Evolutionary conservation across 2,888 invertebrate genomes (phyloP), one percentile per base, ranked within the genome.

Genomic region (Leptothorax acervorum): DNA sequence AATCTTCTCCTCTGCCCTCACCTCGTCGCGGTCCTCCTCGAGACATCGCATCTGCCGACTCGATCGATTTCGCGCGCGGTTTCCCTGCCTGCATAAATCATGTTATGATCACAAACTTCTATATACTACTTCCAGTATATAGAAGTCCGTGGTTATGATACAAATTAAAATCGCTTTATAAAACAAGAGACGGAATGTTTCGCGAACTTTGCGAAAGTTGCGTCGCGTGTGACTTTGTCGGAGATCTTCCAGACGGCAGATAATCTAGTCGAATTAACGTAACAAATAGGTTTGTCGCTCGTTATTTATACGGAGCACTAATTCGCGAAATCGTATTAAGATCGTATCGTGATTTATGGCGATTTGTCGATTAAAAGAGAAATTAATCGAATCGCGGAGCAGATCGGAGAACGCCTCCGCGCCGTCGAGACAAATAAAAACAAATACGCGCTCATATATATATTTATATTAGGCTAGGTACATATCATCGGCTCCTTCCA

Each of bases 401-500:
- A 39, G 42, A 63, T 63, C 51, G 63, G 63, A 65, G 51, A 75
- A 75, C 42, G 75, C 42, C n/a, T 60, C 35, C 53, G 74, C 82
- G 74, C 51, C 15, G 31, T 62, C 79, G 66, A 57, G 23, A 48
- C n/a, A 62, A 60, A 3, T 71, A 18, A 79, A 60, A 82, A n/a
- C n/a, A n/a, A n/a, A 15, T 51, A 73, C 71, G 45, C 70, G 65
- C 60, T 70, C 53, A 63, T 12, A 75, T 86, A 86, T 48, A 74
- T 85, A 74, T 85, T 79, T 71, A 74, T 68, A 85, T 82, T 93
- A 93, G 93, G 82, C 88, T 94, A 93, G 93, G 88, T 91, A 94
- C 93, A 93, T 94, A 94, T 94, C 94, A 93, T 93, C 90, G 92
- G 91, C 90, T 92, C 90, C 92, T 92, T 93, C 90, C 91, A 87